A percentile compares a stretch with the other conserved stretches of the same genome.
Evolutionary conservation across 2,888 invertebrate genomes (phyloP).

Genomic region (Tortricodes alternella): DNA sequence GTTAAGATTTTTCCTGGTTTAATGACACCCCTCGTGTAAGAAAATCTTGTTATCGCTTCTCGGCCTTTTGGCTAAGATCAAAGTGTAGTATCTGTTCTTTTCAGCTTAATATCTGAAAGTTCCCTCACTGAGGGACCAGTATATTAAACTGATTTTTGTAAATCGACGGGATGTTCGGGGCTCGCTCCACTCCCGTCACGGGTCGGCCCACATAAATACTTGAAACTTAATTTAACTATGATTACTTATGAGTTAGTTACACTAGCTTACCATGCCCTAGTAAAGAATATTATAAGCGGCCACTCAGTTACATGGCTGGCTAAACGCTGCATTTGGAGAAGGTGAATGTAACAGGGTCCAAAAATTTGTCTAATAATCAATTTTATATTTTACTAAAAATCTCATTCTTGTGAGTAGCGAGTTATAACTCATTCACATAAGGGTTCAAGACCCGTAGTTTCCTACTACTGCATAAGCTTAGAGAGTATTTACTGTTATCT

Average conservation of each 20-base stretch:
- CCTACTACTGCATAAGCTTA: not conserved
- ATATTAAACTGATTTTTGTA: not conserved
- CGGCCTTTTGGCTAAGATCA: slow-evolving; percentile 1
- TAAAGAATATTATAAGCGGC: too few relatives aligned
- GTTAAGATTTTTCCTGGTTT: not conserved
- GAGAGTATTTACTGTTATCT: slow-evolving; percentile 10
- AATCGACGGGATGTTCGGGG: not conserved
- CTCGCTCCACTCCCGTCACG: slow-evolving; percentile 23
- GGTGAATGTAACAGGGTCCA: too few relatives aligned
- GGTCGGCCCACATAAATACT: slow-evolving; percentile 2
- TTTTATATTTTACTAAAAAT: too few relatives aligned
- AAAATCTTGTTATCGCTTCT: not conserved
- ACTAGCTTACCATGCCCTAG: too few relatives aligned
- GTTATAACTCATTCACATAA: too few relatives aligned
- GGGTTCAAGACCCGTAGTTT: too few relatives aligned
- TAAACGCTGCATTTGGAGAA: too few relatives aligned
- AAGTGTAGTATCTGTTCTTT: slow-evolving; percentile 1
- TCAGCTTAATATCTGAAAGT: slow-evolving; percentile 1
- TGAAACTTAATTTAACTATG: too few relatives aligned
- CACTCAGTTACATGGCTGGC: too few relatives aligned
- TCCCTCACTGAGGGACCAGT: not conserved
- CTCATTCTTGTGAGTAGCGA: too few relatives aligned
- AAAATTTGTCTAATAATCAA: too few relatives aligned
- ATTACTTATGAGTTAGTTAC: too few relatives aligned
- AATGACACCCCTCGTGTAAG: not conserved